Evolutionary conservation across 1,140 invertebrate genomes (phyloP).

Genomic region (Zaprionus camerounensis): DNA sequence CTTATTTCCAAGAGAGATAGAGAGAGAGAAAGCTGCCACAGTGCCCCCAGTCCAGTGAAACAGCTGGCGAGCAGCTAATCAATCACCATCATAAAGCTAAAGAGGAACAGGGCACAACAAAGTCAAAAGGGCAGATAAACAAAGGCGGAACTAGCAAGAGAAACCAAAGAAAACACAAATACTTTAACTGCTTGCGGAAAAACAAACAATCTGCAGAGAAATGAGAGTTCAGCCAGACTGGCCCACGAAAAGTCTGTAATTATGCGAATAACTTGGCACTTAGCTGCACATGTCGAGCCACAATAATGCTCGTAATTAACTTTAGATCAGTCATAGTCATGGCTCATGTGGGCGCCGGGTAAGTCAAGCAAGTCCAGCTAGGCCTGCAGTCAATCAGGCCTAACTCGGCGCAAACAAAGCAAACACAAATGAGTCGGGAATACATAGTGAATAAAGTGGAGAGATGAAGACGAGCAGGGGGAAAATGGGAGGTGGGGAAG

Average conservation of each 20-base stretch:
- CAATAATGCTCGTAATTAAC: slow-evolving; percentile 76
- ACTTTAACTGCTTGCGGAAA: background rate
- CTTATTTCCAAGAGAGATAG: background rate
- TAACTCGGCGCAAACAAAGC: slow-evolving; percentile 21
- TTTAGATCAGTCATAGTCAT: slow-evolving; percentile 73
- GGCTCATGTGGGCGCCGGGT: no score
- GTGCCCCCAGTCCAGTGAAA: background rate
- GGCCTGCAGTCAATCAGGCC: slow-evolving; percentile 36
- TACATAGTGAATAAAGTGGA: background rate
- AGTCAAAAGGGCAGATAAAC: slow-evolving; percentile 5
- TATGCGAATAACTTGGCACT: slow-evolving; percentile 64
- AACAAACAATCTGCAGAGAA: slow-evolving; percentile 61
- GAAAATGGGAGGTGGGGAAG: background rate
- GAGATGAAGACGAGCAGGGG: background rate
- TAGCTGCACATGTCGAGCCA: slow-evolving; percentile 62
- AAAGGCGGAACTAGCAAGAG: slow-evolving; percentile 3
- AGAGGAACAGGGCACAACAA: background rate
- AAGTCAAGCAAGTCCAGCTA: slow-evolving; percentile 16
- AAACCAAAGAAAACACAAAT: background rate
- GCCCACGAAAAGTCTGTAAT: slow-evolving; percentile 27
- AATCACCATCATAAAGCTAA: slow-evolving; percentile 48
- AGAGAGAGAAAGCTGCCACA: no score
- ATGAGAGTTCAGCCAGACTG: slow-evolving; percentile 30
- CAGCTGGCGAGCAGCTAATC: slow-evolving; percentile 45
- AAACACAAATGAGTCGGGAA: slow-evolving; percentile 28